These are phyloP conservation scores for Eublepharis macularius DNA, from an alignment of 2,113 vertebrate genomes.

Conservation along the genomic window DNA sequence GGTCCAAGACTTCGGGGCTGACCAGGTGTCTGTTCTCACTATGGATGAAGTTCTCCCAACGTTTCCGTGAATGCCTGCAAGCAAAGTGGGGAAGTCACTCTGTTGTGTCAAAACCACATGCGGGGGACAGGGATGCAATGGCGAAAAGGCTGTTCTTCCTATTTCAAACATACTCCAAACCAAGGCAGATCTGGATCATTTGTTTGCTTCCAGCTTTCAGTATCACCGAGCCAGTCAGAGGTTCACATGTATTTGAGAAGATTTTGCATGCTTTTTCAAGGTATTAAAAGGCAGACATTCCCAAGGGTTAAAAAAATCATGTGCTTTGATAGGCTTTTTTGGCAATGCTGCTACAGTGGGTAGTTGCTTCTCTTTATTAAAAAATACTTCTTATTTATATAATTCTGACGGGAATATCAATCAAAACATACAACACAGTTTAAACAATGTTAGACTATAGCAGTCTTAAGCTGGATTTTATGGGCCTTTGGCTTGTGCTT, in stretches of 20 bases:
- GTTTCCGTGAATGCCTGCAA: constrained; percentile 91
- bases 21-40: constrained; percentile 97
- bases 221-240: too few relatives aligned
- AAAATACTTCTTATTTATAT: too few relatives aligned
- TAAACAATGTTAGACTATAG: too few relatives aligned
- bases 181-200: background rate
- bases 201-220: background rate
- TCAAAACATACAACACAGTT: too few relatives aligned
- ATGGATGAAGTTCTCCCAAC: constrained; percentile 99
- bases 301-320: background rate
- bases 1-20: constrained; percentile 93
- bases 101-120: background rate
- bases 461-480: too few relatives aligned
- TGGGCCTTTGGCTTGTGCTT: too few relatives aligned
- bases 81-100: constrained; percentile 14
- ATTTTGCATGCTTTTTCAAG: background rate
- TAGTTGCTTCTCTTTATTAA: background rate
- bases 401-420: too few relatives aligned
- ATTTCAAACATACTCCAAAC: background rate
- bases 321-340: background rate
- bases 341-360: background rate
- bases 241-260: background rate
- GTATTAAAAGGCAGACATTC: background rate
- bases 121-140: background rate
- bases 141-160: too few relatives aligned